Evolutionary conservation across 2,888 invertebrate genomes (phyloP).

Genomic region (Branchellion lobata): DNA sequence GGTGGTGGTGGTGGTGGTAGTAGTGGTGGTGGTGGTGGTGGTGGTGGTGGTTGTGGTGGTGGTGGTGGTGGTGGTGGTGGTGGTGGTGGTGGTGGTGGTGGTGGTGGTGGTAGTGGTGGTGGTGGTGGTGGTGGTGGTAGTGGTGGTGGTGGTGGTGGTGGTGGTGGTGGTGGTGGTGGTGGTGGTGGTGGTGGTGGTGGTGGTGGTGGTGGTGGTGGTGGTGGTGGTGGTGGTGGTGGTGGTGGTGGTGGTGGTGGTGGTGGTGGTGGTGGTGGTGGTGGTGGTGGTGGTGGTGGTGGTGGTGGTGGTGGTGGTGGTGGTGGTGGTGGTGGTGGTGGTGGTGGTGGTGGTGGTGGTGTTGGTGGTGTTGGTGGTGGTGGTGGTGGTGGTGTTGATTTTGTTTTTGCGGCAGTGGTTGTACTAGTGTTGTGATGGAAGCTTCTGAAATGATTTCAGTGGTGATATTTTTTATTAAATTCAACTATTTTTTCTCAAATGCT

Average conservation of each 20-base stretch:
- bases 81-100: neutral
- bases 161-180: neutral
- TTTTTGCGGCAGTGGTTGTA: neutral
- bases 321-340: neutral
- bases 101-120: neutral
- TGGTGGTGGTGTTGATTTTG: neutral
- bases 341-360: neutral
- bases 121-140: neutral
- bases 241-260: neutral
- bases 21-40: neutral
- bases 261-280: neutral
- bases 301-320: neutral
- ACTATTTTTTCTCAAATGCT: too few species aligned
- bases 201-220: slow-evolving; percentile 7
- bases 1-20: neutral
- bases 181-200: neutral
- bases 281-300: slow-evolving; percentile 13
- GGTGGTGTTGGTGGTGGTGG: too few species aligned
- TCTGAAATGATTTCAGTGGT: neutral
- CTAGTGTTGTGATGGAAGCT: neutral
- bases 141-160: neutral
- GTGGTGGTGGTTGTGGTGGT: neutral
- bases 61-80: neutral
- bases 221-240: neutral
- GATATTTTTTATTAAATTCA: neutral